Evolutionary conservation across 1,140 invertebrate genomes (phyloP).

Genomic region (Drosophila ficusphila): DNA sequence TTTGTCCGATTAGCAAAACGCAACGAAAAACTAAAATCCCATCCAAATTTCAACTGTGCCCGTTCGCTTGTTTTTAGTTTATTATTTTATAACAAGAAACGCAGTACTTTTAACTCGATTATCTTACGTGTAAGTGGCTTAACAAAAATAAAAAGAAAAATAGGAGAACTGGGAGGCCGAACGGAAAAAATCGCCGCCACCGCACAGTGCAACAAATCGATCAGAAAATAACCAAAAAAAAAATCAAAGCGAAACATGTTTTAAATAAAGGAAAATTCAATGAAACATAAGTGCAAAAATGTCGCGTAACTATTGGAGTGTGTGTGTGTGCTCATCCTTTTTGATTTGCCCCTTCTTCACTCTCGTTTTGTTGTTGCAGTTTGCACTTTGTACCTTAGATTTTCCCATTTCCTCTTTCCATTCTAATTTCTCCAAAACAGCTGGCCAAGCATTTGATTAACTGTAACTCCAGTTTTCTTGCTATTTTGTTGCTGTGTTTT

Average conservation of each 20-base stretch:
- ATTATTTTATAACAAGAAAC: not conserved
- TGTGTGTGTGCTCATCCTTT: conserved; percentile 65
- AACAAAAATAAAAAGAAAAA: not conserved
- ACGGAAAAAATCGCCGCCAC: conserved; percentile 7
- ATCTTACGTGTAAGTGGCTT: conserved; percentile 23
- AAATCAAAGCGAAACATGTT: conserved; percentile 12
- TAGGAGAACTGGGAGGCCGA: not conserved
- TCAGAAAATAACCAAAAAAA: conserved; percentile 39
- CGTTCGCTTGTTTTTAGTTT: conserved; percentile 25
- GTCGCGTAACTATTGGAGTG: conserved; percentile 21
- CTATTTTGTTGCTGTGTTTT: conserved; percentile 18
- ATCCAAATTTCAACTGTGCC: conserved; percentile 22
- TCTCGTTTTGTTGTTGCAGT: conserved; percentile 60
- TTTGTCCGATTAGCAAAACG: conserved; percentile 63
- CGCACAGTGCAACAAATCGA: conserved; percentile 73
- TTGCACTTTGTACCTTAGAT: conserved; percentile 76
- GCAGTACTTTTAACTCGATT: not conserved
- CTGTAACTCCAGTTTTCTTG: conserved; percentile 52
- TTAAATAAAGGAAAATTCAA: conserved; percentile 14
- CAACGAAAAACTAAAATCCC: conserved; percentile 51
- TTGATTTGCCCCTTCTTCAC: conserved; percentile 43
- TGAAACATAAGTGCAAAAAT: conserved; percentile 16
- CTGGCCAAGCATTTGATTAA: conserved; percentile 54
- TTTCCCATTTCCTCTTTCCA: conserved; percentile 47
- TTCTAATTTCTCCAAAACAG: conserved; percentile 53